phyloP scores from a whole-genome alignment of 2,888 invertebrate species.

The Leptopilina myrica region DNA sequence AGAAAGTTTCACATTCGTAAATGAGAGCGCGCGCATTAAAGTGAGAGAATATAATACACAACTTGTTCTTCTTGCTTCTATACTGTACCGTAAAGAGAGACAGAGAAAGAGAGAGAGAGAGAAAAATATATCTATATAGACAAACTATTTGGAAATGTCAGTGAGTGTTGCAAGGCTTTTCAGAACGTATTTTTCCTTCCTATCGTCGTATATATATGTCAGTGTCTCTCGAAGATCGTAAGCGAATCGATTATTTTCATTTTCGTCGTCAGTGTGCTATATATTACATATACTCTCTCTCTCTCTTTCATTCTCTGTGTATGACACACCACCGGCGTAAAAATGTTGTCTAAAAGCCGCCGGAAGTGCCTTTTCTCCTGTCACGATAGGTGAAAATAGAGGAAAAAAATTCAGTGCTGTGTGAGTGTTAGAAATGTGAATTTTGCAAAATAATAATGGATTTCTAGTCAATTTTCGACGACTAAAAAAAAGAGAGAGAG shows the following conservation, averaged over 20 bases:
- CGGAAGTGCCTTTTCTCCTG: constrained; percentile 14
- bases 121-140: too few species aligned
- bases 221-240: constrained; percentile 8
- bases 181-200: not conserved
- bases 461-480: not conserved
- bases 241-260: constrained; percentile 19
- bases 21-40: constrained; percentile 42
- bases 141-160: not conserved
- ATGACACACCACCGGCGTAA: not conserved
- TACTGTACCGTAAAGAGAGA: not conserved
- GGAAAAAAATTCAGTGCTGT: too few species aligned
- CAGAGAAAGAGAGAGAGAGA: too few species aligned
- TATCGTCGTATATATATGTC: constrained; percentile 4
- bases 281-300: too few species aligned
- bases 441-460: not conserved
- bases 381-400: constrained; percentile 10
- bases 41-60: not conserved
- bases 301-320: not conserved
- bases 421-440: not conserved
- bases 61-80: not conserved
- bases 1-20: constrained; percentile 51
- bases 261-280: not conserved
- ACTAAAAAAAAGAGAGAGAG: too few species aligned
- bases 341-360: not conserved
- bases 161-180: not conserved